These are phyloP conservation scores for Cercocebus atys DNA, from an alignment of 2,113 vertebrate species.

Conservation along the genomic window DNA sequence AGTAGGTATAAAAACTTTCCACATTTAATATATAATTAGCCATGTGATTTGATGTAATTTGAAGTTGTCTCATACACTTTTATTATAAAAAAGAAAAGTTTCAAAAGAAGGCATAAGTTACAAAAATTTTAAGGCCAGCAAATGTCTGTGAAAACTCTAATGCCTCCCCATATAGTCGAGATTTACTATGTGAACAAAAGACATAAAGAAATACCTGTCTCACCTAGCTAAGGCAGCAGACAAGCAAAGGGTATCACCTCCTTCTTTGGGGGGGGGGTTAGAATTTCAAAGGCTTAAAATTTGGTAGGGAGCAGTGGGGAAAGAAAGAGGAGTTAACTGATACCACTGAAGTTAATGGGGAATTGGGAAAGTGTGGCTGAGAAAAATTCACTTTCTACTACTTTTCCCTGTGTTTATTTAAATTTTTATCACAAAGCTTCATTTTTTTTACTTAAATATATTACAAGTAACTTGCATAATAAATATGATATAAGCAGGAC, in stretches of 20 bases:
- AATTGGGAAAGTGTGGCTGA: constrained; percentile 15
- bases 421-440: not conserved
- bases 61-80: not conserved
- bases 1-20: not conserved
- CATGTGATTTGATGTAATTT: not conserved
- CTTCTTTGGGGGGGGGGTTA: constrained; percentile 49
- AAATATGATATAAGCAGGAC: not conserved
- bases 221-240: constrained; percentile 6
- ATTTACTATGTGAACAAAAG: constrained; percentile 40
- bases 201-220: constrained; percentile 2
- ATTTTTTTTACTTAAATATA: not conserved
- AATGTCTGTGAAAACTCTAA: not conserved
- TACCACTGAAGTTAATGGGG: constrained; percentile 47
- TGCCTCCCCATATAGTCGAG: not conserved
- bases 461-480: not conserved
- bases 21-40: not conserved
- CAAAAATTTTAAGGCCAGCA: not conserved
- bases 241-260: not conserved
- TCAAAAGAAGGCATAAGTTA: not conserved
- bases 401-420: not conserved
- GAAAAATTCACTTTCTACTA: constrained; percentile 17
- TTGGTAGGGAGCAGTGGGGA: not conserved
- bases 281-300: constrained; percentile 69
- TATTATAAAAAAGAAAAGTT: constrained; percentile 6
- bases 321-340: constrained; percentile 37